Base-by-base conservation (phyloP, 2,797 vertebrate species). In the Smutsia temminckii region DNA sequence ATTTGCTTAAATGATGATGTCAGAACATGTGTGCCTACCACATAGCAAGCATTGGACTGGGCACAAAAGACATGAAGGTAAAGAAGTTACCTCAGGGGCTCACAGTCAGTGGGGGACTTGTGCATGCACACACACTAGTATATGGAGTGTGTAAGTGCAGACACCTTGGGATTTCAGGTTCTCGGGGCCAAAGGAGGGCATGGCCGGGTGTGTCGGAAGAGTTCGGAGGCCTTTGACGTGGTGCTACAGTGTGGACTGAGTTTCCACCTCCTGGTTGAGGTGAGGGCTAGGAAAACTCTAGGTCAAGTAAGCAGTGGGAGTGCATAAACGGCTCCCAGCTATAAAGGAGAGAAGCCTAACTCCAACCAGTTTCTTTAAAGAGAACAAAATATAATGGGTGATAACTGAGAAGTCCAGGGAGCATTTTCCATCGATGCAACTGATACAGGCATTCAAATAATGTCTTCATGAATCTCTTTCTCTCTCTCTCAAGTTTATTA, bases 391-490 rank as follows among this genome's bases (percentile, higher is more conserved):
- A 14, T 53, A 85, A 2, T 40, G 85, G 16, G 8, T 85, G 69
- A 32, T 34, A 66, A 57, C n/a, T 32, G 27, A 66, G 81, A 87
- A 25, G 11, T 57, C 78, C 27, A 64, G 69, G n/a, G 23, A 29
- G 40, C 78, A 40, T 84, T 78, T 83, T 6, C n/a, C 42, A 57
- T 71, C 49, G 34, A 5, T 57, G 27, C 64, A 42, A 4, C 71
- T 83, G 21, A 87, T 51, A 37, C 37, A 49, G 61, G 37, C 57
- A 63, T 78, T 84, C 40, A 40, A 57, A n/a, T 57, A 32, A 72
- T 14, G 5, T 92, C 61, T 77, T 42, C 64, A 12, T 85, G 71
- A 66, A 17, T 59, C 92, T 64, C 37, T 95, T 25, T 77, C 71
- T 69, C 32, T n/a, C 1, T 14, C 37, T 69, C 40, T 72, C 32